Percentiles rank a stretch among this genome's conserved stretches.
Evolutionary conservation across 23 tunicate genomes (phyloP).

Genomic region (Phallusia fumigata): DNA sequence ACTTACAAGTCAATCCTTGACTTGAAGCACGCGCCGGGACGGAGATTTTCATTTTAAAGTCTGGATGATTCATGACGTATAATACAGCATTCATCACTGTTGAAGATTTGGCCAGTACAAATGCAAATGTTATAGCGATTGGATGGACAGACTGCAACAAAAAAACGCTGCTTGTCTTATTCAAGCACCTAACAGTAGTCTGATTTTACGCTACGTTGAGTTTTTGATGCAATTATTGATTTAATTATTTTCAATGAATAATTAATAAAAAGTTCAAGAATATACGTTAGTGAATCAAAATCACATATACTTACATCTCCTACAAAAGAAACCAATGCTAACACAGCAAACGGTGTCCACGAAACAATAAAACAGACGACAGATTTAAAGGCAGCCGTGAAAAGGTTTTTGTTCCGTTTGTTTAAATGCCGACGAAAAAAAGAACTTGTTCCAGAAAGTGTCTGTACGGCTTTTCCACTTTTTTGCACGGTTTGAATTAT

Average conservation of each 20-base stretch:
- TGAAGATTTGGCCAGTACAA: background rate
- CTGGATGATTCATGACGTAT: background rate
- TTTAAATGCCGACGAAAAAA: background rate
- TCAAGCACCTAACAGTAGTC: background rate
- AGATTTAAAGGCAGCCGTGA: background rate
- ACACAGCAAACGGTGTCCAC: background rate
- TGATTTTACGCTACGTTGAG: background rate
- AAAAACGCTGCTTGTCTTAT: background rate
- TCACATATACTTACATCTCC: no score
- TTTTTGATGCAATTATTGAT: no score
- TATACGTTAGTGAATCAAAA: no score
- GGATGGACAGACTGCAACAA: background rate
- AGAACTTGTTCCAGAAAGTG: background rate
- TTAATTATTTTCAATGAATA: no score
- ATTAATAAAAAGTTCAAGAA: no score
- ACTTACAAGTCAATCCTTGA: no score
- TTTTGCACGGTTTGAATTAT: background rate
- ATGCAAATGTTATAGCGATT: background rate
- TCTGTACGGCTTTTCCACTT: background rate
- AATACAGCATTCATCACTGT: background rate
- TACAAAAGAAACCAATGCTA: background rate
- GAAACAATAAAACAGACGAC: background rate
- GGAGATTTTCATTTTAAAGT: background rate
- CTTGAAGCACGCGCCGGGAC: no score
- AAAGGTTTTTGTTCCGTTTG: background rate